Evolutionary conservation across 2,888 invertebrate genomes (phyloP).

Genomic region (Eupelmus urozonus): DNA sequence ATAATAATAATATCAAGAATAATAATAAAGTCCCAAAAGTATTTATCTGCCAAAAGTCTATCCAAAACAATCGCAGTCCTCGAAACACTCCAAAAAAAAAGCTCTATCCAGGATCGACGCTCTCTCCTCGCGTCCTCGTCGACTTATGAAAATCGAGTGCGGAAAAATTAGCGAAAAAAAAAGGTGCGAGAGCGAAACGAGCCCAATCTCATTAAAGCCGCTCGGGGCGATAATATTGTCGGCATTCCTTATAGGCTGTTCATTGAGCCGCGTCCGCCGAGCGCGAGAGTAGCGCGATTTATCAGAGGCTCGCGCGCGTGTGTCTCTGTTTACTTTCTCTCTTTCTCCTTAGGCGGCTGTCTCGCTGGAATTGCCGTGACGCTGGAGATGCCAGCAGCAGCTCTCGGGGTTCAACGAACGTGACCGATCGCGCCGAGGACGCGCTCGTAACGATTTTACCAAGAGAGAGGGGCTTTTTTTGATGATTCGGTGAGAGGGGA

Average conservation of each 20-base stretch:
- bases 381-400: no score
- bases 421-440: not conserved
- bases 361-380: no score
- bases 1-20: no score
- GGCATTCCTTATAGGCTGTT: not conserved
- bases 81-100: no score
- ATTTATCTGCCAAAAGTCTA: no score
- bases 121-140: no score
- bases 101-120: no score
- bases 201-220: slow-evolving; percentile 33
- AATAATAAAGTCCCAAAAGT: no score
- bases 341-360: slow-evolving; percentile 21
- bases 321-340: slow-evolving; percentile 52
- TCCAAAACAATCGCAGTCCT: no score
- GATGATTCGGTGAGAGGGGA: not conserved
- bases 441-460: not conserved
- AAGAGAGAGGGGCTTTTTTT: not conserved
- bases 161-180: slow-evolving; percentile 2
- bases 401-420: slow-evolving; percentile 46
- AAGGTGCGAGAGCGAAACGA: slow-evolving; percentile 17
- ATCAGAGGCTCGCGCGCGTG: not conserved
- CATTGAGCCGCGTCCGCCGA: not conserved
- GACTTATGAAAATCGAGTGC: no score
- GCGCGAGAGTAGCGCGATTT: not conserved
- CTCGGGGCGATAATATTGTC: slow-evolving; percentile 9